Base-by-base conservation (phyloP, 2,888 invertebrate genomes). In the Drepana falcataria region DNA sequence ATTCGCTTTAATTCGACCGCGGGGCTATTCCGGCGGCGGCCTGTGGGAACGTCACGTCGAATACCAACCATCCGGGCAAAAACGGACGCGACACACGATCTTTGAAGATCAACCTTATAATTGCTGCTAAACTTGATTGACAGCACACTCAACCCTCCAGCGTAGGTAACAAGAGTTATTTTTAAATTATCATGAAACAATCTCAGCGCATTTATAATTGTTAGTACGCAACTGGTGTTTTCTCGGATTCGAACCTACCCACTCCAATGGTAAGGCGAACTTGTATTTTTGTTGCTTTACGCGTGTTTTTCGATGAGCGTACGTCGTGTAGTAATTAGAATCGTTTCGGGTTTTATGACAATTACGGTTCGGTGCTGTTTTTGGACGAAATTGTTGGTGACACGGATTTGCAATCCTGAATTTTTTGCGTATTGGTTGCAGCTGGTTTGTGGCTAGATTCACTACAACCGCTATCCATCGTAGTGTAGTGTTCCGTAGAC, bases 31-130 rank as follows among this genome's bases (percentile, higher is more conserved):
- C 75, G 64, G 60, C 61, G 61, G 21, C 21, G 67, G 74, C 66
- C 79, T 85, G 90, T 91, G 90, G 86, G 91, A 91, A 91, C 84
- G 80, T 90, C 90, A 91, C 91, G 90, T 91, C 83, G 85, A 76
- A 73, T 76, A 75, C 79, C 81, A 78, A 87, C 87, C 78, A 90
- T 88, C 76, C 85, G 81, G 64, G 74, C 83, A 90, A 90, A 88
- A 90, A 89, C 68, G 65, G 65, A 70, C 63, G 67, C 65, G 71
- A 63, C 71, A 56, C 66, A 65, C 64, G 63, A 77, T 75, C 69
- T 67, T 73, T 75, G 68, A 66, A 73, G 74, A 74, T 76, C 73
- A 69, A 78, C 74, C 78, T 76, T 76, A 37, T 67, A 67, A 69
- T 65, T 66, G 66, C 66, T 69, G 69, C 56, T 9, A 44, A 55